These are phyloP conservation scores for Aurelia sp. DNA, from an alignment of 30 jellyfish, hydroid and myxozoan genomes.

Conservation along the genomic window DNA sequence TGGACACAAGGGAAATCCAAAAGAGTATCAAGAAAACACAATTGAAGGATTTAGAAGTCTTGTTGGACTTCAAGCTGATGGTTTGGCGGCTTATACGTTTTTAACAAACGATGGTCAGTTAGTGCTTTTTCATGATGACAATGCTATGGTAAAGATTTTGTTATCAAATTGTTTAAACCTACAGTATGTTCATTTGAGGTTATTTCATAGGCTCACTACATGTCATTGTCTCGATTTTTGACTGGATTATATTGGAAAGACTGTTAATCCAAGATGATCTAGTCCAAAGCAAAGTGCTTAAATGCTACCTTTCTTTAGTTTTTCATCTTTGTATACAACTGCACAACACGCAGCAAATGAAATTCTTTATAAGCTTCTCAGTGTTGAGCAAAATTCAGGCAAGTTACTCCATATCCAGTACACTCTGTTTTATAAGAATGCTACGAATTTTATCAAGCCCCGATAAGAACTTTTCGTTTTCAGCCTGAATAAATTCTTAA, in stretches of 20 bases:
- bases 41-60: conserved; percentile 77
- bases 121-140: conserved; percentile 89
- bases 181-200: neutral
- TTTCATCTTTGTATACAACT: too few relatives aligned
- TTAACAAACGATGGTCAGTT: conserved; percentile 70
- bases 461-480: too few relatives aligned
- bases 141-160: conserved; percentile 42
- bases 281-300: too few relatives aligned
- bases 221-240: neutral
- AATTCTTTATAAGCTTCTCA: neutral
- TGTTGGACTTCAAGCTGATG: conserved; percentile 78
- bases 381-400: neutral
- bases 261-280: too few relatives aligned
- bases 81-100: conserved; percentile 74
- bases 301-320: too few relatives aligned
- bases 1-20: conserved; percentile 96
- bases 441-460: too few relatives aligned
- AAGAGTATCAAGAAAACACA: conserved; percentile 78
- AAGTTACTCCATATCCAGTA: neutral
- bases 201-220: neutral
- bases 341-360: too few relatives aligned
- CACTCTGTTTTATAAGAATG: too few relatives aligned
- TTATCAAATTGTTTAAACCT: neutral
- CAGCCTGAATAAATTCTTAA: too few relatives aligned
- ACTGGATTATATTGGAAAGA: too few relatives aligned